Evolutionary conservation across 2,888 invertebrate genomes (phyloP).

Genomic region (Drosophila greeni): DNA sequence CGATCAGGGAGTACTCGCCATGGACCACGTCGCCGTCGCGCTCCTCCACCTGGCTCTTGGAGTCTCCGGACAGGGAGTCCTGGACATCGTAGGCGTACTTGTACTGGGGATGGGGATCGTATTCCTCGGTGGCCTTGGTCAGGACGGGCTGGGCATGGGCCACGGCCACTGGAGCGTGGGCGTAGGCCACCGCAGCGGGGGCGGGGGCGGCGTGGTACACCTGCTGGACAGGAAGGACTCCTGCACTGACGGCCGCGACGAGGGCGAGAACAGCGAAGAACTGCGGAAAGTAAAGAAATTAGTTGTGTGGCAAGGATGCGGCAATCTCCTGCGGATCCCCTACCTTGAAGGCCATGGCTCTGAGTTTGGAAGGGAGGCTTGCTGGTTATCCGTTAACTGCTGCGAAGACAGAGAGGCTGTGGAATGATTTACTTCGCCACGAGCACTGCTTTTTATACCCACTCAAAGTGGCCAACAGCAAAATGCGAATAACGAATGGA

Average conservation of each 20-base stretch:
- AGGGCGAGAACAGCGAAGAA: constrained; percentile 67
- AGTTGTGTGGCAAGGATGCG: not conserved
- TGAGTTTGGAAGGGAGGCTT: constrained; percentile 13
- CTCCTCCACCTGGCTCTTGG: constrained; percentile 76
- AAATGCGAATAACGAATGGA: constrained; percentile 35
- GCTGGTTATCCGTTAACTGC: constrained; percentile 42
- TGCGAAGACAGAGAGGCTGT: constrained; percentile 52
- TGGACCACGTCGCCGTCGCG: constrained; percentile 77
- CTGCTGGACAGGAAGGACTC: constrained; percentile 64
- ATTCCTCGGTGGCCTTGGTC: constrained; percentile 70
- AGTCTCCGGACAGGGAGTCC: constrained; percentile 75
- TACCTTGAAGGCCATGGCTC: constrained; percentile 69
- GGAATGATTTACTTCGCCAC: constrained; percentile 62
- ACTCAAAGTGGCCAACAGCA: constrained; percentile 30
- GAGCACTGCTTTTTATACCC: constrained; percentile 59
- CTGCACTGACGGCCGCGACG: constrained; percentile 69
- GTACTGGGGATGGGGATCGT: constrained; percentile 76
- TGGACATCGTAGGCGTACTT: constrained; percentile 76
- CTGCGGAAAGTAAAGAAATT: constrained; percentile 43
- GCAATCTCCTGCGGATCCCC: not conserved
- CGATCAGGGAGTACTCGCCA: constrained; percentile 76
- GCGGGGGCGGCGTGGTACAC: constrained; percentile 55
- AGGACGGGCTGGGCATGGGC: constrained; percentile 64
- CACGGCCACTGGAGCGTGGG: constrained; percentile 51
- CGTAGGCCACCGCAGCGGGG: constrained; percentile 45